Percentiles rank a stretch among this genome's conserved stretches.
These are phyloP conservation scores for Dorcus parallelipipedus DNA, from an alignment of 2,888 invertebrate species.

Conservation along the genomic window DNA sequence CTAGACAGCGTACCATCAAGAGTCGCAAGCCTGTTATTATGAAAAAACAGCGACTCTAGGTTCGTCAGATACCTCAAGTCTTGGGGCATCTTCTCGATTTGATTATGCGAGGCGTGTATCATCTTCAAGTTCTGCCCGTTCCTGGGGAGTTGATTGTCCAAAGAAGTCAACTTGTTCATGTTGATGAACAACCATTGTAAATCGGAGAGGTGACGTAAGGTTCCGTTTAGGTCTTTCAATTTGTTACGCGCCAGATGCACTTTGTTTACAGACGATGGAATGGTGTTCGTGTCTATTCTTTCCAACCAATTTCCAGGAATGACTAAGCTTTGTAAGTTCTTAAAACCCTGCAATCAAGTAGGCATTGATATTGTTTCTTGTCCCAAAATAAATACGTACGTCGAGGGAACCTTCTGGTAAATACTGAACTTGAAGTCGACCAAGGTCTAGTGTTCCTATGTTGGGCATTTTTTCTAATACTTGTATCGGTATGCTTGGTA, in stretches of 20 bases:
- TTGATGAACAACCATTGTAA: constrained; percentile 78
- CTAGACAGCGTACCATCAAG: constrained; percentile 71
- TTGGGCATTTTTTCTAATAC: constrained; percentile 73
- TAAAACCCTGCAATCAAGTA: constrained; percentile 51
- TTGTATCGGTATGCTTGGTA: constrained; percentile 72
- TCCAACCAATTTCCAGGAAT: constrained; percentile 74
- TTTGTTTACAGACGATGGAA: constrained; percentile 66
- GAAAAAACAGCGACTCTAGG: constrained; percentile 68
- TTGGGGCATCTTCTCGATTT: constrained; percentile 65
- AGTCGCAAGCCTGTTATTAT: constrained; percentile 67
- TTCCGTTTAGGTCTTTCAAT: constrained; percentile 70
- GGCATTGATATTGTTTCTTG: background rate
- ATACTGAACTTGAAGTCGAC: constrained; percentile 72
- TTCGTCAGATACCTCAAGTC: constrained; percentile 67
- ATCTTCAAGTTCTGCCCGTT: constrained; percentile 63
- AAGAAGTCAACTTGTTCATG: constrained; percentile 67
- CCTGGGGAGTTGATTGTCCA: constrained; percentile 74
- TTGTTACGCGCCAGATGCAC: constrained; percentile 75
- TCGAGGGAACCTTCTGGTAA: constrained; percentile 73
- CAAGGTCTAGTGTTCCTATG: constrained; percentile 77
- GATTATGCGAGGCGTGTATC: constrained; percentile 73
- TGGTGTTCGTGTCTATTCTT: constrained; percentile 66
- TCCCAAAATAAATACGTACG: constrained; percentile 50
- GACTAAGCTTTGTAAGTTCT: constrained; percentile 65
- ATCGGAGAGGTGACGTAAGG: constrained; percentile 67